Percentiles rank a stretch among this genome's conserved stretches.
These are phyloP conservation scores for Eumaeus atala DNA, from an alignment of 1,140 invertebrate genomes.

Conservation along the genomic window DNA sequence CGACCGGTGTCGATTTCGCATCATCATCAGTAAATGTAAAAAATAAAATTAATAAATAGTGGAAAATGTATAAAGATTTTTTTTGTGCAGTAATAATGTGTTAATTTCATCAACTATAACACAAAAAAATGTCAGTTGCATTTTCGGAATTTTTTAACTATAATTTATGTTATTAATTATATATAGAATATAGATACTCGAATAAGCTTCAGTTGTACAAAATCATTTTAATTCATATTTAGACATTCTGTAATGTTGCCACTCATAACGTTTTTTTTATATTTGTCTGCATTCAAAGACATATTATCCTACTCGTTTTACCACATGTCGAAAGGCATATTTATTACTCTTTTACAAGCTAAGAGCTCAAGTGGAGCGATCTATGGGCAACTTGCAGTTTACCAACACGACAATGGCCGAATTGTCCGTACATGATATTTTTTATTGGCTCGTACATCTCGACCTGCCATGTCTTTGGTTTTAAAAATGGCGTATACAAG, in stretches of 20 bases:
- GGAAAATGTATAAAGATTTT: no score
- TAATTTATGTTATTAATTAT: no score
- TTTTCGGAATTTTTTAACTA: no score
- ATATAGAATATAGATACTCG: no score
- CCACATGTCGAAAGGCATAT: conserved; percentile 68
- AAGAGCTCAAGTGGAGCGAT: conserved; percentile 70
- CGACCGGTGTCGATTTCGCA: no score
- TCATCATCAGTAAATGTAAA: no score
- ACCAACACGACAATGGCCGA: conserved; percentile 74
- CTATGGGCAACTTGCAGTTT: conserved; percentile 72
- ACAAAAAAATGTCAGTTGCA: no score
- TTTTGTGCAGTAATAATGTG: no score
- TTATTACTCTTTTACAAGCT: conserved; percentile 72
- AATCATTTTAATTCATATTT: no score
- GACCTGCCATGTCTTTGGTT: conserved; percentile 75
- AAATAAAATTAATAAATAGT: no score
- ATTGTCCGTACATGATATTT: conserved; percentile 71
- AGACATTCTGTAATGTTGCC: conserved; percentile 35
- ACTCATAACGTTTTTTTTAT: conserved; percentile 19
- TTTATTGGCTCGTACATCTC: conserved; percentile 71
- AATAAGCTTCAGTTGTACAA: no score
- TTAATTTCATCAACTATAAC: no score
- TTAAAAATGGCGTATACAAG: conserved; percentile 76
- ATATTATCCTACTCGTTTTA: conserved; percentile 64
- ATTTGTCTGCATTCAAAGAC: conserved; percentile 32